phyloP scores from a whole-genome alignment of 2,888 invertebrate genomes.

The Hypsopygia costalis region DNA sequence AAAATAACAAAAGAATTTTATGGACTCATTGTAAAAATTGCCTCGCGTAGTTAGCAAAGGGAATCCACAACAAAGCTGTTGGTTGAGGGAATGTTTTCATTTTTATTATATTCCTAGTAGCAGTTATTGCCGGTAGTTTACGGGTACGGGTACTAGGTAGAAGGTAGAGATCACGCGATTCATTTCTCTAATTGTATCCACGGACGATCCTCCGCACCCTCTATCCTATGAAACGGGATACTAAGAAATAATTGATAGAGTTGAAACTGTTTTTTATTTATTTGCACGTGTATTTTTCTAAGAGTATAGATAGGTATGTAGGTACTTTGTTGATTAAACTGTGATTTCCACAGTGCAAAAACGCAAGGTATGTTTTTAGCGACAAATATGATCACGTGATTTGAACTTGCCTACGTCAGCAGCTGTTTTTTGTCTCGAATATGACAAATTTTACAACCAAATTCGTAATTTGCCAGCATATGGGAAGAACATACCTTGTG shows the following conservation, averaged over 20 bases:
- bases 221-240: conserved; percentile 20
- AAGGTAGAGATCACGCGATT: conserved; percentile 60
- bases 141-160: conserved; percentile 44
- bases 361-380: too few relatives aligned
- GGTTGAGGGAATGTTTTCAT: conserved; percentile 35
- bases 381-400: too few relatives aligned
- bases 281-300: too few relatives aligned
- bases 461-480: too few relatives aligned
- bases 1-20: conserved; percentile 13
- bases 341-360: too few relatives aligned
- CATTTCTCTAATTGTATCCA: conserved; percentile 60
- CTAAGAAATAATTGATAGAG: conserved; percentile 23
- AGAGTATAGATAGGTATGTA: too few relatives aligned
- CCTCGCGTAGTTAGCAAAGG: conserved; percentile 24
- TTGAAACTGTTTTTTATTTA: conserved; percentile 18
- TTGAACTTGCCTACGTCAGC: too few relatives aligned
- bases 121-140: conserved; percentile 52
- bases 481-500: too few relatives aligned
- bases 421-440: too few relatives aligned
- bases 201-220: conserved; percentile 23
- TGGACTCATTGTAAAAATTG: conserved; percentile 16
- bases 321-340: too few relatives aligned
- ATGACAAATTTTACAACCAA: too few relatives aligned
- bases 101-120: conserved; percentile 46
- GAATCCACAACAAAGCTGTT: conserved; percentile 45